These are phyloP conservation scores for Mesochorus sp. DNA, from an alignment of 2,888 invertebrate genomes.

Conservation along the genomic window DNA sequence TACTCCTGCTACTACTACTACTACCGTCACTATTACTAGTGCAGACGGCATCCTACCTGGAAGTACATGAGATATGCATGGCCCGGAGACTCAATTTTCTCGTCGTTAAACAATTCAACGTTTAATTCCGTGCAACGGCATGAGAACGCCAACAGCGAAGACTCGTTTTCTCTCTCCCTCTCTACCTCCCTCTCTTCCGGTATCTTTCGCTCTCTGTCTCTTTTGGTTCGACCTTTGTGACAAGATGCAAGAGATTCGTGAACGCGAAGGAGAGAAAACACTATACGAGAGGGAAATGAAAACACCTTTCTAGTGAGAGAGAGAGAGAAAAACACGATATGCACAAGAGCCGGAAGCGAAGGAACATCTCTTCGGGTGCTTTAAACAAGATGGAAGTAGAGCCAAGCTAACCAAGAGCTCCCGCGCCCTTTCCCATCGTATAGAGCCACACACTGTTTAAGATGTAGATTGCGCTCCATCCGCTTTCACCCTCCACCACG, in stretches of 20 bases:
- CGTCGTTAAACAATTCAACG: constrained; percentile 71
- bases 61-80: constrained; percentile 58
- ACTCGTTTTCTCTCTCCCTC: constrained; percentile 26
- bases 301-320: constrained; percentile 26
- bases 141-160: constrained; percentile 59
- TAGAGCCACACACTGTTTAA: constrained; percentile 68
- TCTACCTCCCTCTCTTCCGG: constrained; percentile 15
- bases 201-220: constrained; percentile 1
- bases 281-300: constrained; percentile 51
- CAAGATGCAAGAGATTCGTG: constrained; percentile 31
- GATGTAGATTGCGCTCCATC: constrained; percentile 73
- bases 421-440: constrained; percentile 26
- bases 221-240: constrained; percentile 33
- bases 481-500: constrained; percentile 26
- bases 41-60: neutral
- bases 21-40: neutral
- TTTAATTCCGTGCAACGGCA: constrained; percentile 69
- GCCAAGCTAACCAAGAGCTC: constrained; percentile 37
- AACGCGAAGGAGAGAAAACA: constrained; percentile 45
- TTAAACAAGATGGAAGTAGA: constrained; percentile 51
- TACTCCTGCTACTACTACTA: no score
- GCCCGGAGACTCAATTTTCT: constrained; percentile 69
- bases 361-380: constrained; percentile 35
- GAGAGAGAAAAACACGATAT: neutral
- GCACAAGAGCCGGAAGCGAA: constrained; percentile 29